Conservation (phyloP, 2,888 invertebrate genomes). For the Tiphia femorata region DNA sequence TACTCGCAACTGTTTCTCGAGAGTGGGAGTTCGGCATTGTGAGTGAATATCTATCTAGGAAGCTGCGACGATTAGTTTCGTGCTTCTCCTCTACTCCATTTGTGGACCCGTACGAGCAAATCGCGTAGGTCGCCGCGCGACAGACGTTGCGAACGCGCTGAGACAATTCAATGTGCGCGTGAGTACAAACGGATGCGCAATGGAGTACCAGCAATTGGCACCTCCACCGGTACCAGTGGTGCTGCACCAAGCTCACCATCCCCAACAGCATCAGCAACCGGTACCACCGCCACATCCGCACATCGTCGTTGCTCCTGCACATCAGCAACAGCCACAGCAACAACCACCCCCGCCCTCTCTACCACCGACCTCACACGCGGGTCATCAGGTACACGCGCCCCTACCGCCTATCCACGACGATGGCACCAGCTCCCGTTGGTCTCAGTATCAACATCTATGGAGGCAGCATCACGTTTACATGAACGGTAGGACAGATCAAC, state of each 20-base stretch:
- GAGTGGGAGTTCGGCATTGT: no score
- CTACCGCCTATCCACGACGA: slow-evolving; percentile 75
- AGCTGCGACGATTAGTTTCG: no score
- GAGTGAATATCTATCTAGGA: no score
- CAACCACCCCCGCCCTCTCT: slow-evolving; percentile 70
- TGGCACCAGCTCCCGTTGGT: slow-evolving; percentile 75
- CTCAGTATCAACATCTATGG: slow-evolving; percentile 84
- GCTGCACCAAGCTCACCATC: slow-evolving; percentile 65
- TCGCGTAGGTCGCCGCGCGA: no score
- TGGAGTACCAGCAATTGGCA: slow-evolving; percentile 71
- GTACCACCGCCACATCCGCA: slow-evolving; percentile 60
- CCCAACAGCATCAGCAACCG: slow-evolving; percentile 49
- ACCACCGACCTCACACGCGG: slow-evolving; percentile 76
- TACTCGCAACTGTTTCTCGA: no score
- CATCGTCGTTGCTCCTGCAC: slow-evolving; percentile 63
- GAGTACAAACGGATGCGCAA: slow-evolving; percentile 54
- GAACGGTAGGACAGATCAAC: slow-evolving; percentile 80
- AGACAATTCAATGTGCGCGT: slow-evolving; percentile 44
- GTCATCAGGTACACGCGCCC: slow-evolving; percentile 76
- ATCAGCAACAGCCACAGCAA: slow-evolving; percentile 56
- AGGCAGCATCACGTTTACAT: slow-evolving; percentile 82
- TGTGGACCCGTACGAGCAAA: no score
- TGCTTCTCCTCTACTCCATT: no score
- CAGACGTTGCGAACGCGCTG: neutral
- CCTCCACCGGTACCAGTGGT: slow-evolving; percentile 67